Evolutionary conservation across 2,113 vertebrate species (phyloP).

Genomic region (Cynocephalus volans): DNA sequence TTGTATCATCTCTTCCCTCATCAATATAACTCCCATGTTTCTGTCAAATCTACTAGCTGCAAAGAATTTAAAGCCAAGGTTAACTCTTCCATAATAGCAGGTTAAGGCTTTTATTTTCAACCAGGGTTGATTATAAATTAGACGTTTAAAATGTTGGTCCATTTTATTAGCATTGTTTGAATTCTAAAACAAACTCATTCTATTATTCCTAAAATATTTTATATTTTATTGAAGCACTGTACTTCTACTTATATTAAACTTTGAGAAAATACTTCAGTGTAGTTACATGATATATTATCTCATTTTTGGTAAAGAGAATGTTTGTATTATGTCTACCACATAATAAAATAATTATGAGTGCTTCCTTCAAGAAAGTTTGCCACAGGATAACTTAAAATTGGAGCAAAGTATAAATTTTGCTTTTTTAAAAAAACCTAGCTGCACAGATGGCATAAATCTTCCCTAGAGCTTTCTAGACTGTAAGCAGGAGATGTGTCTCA

Average conservation of each 20-base stretch:
- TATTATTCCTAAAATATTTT: slow-evolving; percentile 50
- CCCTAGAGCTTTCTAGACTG: neutral
- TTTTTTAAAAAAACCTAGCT: neutral
- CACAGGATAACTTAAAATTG: slow-evolving; percentile 19
- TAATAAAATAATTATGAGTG: slow-evolving; percentile 28
- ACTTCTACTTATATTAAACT: slow-evolving; percentile 34
- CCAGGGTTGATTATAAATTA: neutral
- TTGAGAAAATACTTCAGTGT: slow-evolving; percentile 25
- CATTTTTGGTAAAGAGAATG: neutral
- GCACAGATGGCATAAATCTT: neutral
- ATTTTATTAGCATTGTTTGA: neutral
- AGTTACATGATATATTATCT: neutral
- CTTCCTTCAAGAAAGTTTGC: slow-evolving; percentile 41
- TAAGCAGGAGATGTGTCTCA: neutral
- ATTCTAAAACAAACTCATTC: slow-evolving; percentile 31
- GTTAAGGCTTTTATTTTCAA: slow-evolving; percentile 6
- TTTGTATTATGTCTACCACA: neutral
- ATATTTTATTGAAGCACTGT: neutral
- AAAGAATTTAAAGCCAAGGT: neutral
- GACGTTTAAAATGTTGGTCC: slow-evolving; percentile 3
- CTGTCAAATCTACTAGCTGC: neutral
- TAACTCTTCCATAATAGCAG: neutral
- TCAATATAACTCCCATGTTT: neutral
- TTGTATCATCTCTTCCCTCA: neutral
- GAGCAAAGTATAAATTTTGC: slow-evolving; percentile 39